phyloP scores from a whole-genome alignment of 1,140 invertebrate species.

The Hetaerina americana region DNA sequence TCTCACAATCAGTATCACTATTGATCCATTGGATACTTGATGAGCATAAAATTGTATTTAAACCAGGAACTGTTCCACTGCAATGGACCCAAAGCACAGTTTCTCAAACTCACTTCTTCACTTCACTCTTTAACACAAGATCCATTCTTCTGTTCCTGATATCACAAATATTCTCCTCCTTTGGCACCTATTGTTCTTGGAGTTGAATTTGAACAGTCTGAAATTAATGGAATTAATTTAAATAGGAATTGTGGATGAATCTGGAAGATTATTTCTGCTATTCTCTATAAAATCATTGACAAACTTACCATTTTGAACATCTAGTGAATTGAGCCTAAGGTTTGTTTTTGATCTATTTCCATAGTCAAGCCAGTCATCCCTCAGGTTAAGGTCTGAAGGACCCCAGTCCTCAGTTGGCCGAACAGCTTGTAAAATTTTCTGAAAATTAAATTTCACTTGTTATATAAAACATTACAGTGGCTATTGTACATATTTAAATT shows the following conservation, averaged over 20 bases:
- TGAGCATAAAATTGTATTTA: neutral
- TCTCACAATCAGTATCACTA: neutral
- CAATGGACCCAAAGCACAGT: neutral
- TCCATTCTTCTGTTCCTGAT: slow-evolving; percentile 4
- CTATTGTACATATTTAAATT: too few relatives aligned
- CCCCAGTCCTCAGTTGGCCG: slow-evolving; percentile 27
- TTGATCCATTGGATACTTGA: neutral
- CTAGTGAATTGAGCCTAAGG: neutral
- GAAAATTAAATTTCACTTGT: too few relatives aligned
- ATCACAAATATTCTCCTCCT: slow-evolving; percentile 2
- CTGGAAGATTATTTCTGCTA: neutral
- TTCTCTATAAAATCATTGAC: neutral
- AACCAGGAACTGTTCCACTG: neutral
- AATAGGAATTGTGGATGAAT: neutral
- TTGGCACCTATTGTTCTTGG: slow-evolving; percentile 1
- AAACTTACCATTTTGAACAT: neutral
- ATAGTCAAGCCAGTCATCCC: slow-evolving; percentile 18
- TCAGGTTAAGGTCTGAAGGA: slow-evolving; percentile 21
- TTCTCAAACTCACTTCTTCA: neutral
- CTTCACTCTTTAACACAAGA: neutral
- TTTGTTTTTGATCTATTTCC: neutral
- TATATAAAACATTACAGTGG: too few relatives aligned
- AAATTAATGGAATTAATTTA: neutral
- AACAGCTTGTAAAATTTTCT: slow-evolving; percentile 25
- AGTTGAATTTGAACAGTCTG: slow-evolving; percentile 3